Evolutionary conservation across 2,888 invertebrate species (phyloP), one percentile per base, ranked within the genome.

Genomic region (Andrena chrysosceles): DNA sequence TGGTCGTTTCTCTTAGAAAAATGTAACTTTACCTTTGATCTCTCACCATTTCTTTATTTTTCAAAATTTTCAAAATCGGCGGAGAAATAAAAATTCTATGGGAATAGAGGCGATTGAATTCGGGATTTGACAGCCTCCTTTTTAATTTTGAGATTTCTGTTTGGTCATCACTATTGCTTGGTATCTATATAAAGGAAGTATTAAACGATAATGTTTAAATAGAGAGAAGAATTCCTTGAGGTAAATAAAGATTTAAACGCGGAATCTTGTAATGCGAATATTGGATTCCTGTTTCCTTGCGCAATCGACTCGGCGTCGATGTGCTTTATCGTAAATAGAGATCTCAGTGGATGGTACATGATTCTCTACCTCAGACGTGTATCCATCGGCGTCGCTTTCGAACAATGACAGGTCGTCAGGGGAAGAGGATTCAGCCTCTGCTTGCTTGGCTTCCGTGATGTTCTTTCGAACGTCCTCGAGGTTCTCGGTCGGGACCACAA

Each of bases 391-490:
- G 23, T 54, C 35, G 13, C 56, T 54, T 23, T 76, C 73, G 29
- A 72, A 60, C 20, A 74, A 72, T 13, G 63, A 48, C 48, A 69
- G 60, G 1, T 7, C 73, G 13, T 80, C 72, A 16, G 62, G 26
- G 59, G 62, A 26, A 26, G 69, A 33, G 5, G 66, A 63, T 23
- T 68, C 70, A 4, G 77, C 66, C 60, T 72, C 77, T 16, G 63
- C 68, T 29, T 70, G 42, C 2, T 70, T 74, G 3, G 81, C 49
- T 10, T 87, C 87, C 20, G 89, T 90, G 29, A 90, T 88, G 33
- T 90, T 90, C 49, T 77, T 89, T 8, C 85, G 77, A 10, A 90
- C 85, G 63, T 90, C 88, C 16, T 90, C 89, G 67, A 90, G 77
- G 29, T 90, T 83, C 26, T 62, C 78, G 8, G 78, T 66, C 0